A percentile compares a stretch with the other conserved stretches of the same genome.
Conservation (phyloP, 2,113 vertebrate species). For the Gambusia holbrooki region DNA sequence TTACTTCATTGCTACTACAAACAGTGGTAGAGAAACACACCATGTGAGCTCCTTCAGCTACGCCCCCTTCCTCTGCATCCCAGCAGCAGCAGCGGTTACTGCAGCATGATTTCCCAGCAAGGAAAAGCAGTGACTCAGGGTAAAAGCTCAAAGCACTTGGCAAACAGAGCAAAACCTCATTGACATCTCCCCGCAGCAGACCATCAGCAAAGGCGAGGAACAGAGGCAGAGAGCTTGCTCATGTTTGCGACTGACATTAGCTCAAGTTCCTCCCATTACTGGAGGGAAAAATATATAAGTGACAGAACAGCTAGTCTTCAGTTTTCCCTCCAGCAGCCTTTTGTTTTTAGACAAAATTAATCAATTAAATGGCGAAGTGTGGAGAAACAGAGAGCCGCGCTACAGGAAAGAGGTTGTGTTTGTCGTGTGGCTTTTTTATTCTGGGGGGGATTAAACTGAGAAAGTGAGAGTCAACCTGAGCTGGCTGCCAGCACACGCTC, state of each 20-base stretch:
- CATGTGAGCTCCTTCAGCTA: conserved; percentile 11
- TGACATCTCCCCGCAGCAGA: conserved; percentile 34
- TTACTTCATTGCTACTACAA: conserved; percentile 46
- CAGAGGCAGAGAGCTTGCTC: neutral
- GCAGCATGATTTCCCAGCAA: conserved; percentile 34
- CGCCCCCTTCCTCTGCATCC: conserved; percentile 6
- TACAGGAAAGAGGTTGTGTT: conserved; percentile 14
- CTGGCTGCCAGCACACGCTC: conserved; percentile 46
- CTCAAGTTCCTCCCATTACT: conserved; percentile 9
- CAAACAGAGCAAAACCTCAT: conserved; percentile 29
- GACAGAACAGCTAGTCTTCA: conserved; percentile 9
- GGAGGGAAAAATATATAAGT: conserved; percentile 7
- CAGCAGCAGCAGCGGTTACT: conserved; percentile 44
- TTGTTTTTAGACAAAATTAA: conserved; percentile 38
- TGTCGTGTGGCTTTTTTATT: conserved; percentile 36
- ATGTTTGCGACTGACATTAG: conserved; percentile 2
- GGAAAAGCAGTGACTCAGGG: conserved; percentile 45
- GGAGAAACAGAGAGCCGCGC: conserved; percentile 5
- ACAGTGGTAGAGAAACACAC: conserved; percentile 22
- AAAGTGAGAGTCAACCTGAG: conserved; percentile 56
- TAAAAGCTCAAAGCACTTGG: conserved; percentile 51
- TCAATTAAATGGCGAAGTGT: conserved; percentile 38
- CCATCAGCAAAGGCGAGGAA: conserved; percentile 9
- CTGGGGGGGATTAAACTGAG: conserved; percentile 35
- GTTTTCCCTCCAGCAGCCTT: conserved; percentile 5